These are phyloP conservation scores for Cydia fagiglandana DNA, from an alignment of 1,140 invertebrate genomes.

Conservation along the genomic window DNA sequence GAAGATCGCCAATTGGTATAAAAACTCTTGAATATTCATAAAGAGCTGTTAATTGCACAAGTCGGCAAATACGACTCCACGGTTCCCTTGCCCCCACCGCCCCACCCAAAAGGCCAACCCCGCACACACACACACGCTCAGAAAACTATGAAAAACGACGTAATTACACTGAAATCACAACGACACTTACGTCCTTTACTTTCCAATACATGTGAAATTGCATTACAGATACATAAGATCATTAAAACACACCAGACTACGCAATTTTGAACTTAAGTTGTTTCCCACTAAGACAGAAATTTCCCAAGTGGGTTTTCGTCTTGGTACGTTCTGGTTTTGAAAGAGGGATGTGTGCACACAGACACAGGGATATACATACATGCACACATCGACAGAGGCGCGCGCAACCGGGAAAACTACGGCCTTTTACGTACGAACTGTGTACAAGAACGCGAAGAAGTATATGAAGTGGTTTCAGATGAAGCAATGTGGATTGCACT, in stretches of 20 bases:
- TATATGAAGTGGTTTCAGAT: conserved; percentile 49
- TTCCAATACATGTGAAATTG: background rate
- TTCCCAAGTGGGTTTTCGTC: background rate
- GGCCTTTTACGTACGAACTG: conserved; percentile 76
- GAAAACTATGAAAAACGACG: conserved; percentile 4
- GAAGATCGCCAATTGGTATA: conserved; percentile 64
- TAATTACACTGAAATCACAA: background rate
- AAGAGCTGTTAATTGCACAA: conserved; percentile 78
- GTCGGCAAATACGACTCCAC: conserved; percentile 72
- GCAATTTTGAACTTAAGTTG: background rate
- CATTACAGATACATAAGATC: background rate
- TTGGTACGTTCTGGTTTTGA: background rate
- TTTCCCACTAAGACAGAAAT: background rate
- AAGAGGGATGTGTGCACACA: conserved; percentile 37
- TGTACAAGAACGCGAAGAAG: conserved; percentile 67
- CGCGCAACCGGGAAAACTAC: conserved; percentile 77
- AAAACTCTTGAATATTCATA: conserved; percentile 78
- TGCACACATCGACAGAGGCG: conserved; percentile 46
- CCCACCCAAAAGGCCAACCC: conserved; percentile 73
- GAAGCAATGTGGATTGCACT: background rate
- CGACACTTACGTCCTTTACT: background rate
- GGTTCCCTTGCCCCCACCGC: conserved; percentile 54
- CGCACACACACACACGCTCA: conserved; percentile 51
- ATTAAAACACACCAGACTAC: background rate
- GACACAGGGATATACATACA: conserved; percentile 48